Evolutionary conservation across 2,888 invertebrate genomes (phyloP).

Genomic region (Oscheius myriophilus): DNA sequence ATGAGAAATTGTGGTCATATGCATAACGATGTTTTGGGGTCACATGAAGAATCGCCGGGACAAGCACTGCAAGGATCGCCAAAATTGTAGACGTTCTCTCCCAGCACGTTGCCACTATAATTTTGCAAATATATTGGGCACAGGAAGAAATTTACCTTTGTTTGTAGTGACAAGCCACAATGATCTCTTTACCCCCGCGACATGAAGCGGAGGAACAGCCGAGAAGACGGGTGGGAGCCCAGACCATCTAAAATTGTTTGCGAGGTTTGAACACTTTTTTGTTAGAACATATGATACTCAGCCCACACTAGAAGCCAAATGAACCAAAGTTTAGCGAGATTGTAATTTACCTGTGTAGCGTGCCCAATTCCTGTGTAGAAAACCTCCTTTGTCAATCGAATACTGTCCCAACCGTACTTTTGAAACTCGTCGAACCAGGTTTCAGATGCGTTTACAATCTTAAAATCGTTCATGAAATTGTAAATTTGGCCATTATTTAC

Average conservation of each 20-base stretch:
- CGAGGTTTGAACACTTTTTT: too few species aligned
- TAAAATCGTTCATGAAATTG: too few species aligned
- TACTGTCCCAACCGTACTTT: constrained; percentile 28
- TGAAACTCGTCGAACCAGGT: constrained; percentile 31
- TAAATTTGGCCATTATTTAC: too few species aligned
- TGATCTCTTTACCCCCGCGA: constrained; percentile 24
- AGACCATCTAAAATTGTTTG: constrained; percentile 27
- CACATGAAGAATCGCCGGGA: constrained; percentile 13
- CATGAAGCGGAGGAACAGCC: constrained; percentile 29
- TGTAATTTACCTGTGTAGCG: constrained; percentile 28
- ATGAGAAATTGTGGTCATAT: too few species aligned
- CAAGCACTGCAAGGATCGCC: constrained; percentile 4
- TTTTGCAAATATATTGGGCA: too few species aligned
- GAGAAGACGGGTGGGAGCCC: constrained; percentile 23
- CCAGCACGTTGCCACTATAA: background rate
- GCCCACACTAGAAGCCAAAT: too few species aligned
- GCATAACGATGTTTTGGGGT: constrained; percentile 3
- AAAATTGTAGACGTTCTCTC: constrained; percentile 7
- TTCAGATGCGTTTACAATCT: constrained; percentile 20
- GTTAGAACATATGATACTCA: too few species aligned
- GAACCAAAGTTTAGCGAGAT: background rate
- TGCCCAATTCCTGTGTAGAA: constrained; percentile 29
- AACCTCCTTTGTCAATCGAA: constrained; percentile 14
- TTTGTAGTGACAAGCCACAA: constrained; percentile 33
- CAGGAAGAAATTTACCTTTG: background rate